Conservation (phyloP, 2,113 vertebrate genomes). For the Setophaga petechia region DNA sequence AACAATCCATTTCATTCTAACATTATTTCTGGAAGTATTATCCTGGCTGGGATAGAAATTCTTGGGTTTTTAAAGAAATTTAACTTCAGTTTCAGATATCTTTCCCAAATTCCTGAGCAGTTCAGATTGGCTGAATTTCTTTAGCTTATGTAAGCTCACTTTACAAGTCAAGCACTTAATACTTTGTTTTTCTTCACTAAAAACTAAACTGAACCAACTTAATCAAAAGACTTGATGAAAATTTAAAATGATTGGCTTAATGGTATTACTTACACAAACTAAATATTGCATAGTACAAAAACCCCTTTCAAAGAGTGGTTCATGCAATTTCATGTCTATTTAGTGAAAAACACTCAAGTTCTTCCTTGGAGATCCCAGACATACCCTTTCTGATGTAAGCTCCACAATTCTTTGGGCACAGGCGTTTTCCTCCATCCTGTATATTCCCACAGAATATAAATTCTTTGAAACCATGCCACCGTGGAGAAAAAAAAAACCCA, state of each 20-base stretch:
- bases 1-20: not conserved
- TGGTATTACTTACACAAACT: not conserved
- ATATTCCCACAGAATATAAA: not conserved
- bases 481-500: accelerated
- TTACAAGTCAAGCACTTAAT: not conserved
- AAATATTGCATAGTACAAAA: not conserved
- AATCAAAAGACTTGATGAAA: not conserved
- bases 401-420: not conserved
- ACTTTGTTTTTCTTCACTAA: not conserved
- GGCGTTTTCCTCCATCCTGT: not conserved
- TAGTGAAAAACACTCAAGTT: not conserved
- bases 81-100: not conserved
- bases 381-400: not conserved
- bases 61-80: not conserved
- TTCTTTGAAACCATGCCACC: not conserved
- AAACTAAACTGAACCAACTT: not conserved
- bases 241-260: not conserved
- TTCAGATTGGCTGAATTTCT: not conserved
- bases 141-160: not conserved
- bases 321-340: not conserved
- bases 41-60: not conserved
- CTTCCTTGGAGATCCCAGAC: not conserved
- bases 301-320: not conserved
- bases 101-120: not conserved
- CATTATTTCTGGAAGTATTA: not conserved